phyloP scores from a whole-genome alignment of 2,113 vertebrate species.

The Saimiri boliviensis region DNA sequence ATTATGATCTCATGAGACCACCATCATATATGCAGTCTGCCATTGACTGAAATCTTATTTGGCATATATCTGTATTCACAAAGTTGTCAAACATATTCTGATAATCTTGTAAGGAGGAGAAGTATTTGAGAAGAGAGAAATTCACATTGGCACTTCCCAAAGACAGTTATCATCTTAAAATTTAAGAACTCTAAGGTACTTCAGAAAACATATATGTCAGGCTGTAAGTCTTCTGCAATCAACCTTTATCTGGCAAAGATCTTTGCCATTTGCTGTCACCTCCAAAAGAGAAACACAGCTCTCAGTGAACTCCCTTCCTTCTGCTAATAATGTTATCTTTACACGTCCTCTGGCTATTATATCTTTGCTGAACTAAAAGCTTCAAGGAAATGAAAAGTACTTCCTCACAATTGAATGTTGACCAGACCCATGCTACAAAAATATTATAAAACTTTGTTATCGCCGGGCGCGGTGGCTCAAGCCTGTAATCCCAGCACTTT shows the following conservation, averaged over 20 bases:
- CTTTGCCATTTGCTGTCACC: constrained; percentile 22
- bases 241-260: constrained; percentile 27
- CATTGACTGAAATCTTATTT: neutral
- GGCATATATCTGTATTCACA: neutral
- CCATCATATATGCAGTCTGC: neutral
- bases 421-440: neutral
- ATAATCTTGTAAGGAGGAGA: neutral
- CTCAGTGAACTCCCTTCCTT: neutral
- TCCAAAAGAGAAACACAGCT: constrained; percentile 19
- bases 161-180: constrained; percentile 43
- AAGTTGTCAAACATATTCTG: neutral
- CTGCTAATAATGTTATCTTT: neutral
- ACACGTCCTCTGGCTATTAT: neutral
- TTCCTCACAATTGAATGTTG: neutral
- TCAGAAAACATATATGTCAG: constrained; percentile 16
- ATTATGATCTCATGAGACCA: neutral
- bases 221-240: constrained; percentile 2
- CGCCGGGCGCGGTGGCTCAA: no score
- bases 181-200: constrained; percentile 42
- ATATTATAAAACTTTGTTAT: neutral
- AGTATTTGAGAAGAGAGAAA: neutral
- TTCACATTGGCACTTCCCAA: constrained; percentile 22
- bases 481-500: no score
- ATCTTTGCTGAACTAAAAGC: neutral
- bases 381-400: constrained; percentile 7